These are phyloP conservation scores for Crypturellus tataupa DNA, from an alignment of 2,797 vertebrate species.

Conservation along the genomic window DNA sequence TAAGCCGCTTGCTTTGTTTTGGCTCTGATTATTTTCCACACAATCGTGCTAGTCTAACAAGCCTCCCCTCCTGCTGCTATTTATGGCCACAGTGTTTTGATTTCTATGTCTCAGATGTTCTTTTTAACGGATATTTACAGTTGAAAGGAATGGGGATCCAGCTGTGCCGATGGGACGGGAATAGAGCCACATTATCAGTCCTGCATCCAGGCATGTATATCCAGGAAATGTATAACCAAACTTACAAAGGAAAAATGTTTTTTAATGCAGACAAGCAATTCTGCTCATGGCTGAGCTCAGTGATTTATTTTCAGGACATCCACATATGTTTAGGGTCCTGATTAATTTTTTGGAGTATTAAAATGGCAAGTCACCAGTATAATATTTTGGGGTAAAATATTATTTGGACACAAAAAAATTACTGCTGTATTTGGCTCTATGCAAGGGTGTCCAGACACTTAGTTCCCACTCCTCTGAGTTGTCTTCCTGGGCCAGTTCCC, in stretches of 20 bases:
- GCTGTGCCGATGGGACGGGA: conserved; percentile 49
- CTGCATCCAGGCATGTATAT: conserved; percentile 15
- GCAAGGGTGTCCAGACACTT: background rate
- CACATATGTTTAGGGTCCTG: background rate
- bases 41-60: background rate
- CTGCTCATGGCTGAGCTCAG: background rate
- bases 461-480: background rate
- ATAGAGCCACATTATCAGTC: background rate
- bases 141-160: background rate
- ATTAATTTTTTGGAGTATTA: background rate
- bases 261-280: background rate
- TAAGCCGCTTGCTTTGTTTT: background rate
- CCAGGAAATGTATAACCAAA: conserved; percentile 3
- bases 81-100: background rate
- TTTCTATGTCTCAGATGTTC: conserved; percentile 22
- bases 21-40: background rate
- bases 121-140: conserved; percentile 18
- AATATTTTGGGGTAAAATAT: background rate
- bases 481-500: background rate
- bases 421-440: background rate
- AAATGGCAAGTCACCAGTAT: background rate
- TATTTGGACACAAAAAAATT: background rate
- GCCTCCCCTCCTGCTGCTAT: conserved; percentile 9
- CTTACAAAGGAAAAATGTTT: background rate
- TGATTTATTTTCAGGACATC: background rate